Evolutionary conservation across 2,797 vertebrate genomes (phyloP).

Genomic region (Microcaecilia unicolor): DNA sequence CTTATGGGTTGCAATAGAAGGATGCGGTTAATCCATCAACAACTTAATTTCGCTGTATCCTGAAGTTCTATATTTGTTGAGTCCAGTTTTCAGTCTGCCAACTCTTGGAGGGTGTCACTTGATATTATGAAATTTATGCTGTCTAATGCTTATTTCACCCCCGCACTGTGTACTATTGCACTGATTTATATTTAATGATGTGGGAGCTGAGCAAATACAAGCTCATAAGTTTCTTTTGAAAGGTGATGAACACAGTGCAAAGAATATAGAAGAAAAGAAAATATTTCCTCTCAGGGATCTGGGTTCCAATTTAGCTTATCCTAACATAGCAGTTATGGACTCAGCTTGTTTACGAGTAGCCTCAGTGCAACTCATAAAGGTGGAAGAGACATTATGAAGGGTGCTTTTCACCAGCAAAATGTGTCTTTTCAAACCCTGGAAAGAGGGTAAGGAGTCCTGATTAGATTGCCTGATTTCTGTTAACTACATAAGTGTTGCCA

Average conservation of each 20-base stretch:
- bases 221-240: conserved; percentile 41
- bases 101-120: conserved; percentile 26
- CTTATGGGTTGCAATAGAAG: conserved; percentile 37
- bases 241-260: conserved; percentile 22
- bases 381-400: too few relatives aligned
- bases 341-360: too few relatives aligned
- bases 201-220: conserved; percentile 26
- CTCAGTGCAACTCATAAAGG: too few relatives aligned
- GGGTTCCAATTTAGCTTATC: too few relatives aligned
- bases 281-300: too few relatives aligned
- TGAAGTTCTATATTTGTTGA: conserved; percentile 58
- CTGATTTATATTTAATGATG: conserved; percentile 50
- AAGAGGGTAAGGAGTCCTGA: too few relatives aligned
- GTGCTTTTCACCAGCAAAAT: too few relatives aligned
- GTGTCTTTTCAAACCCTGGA: too few relatives aligned
- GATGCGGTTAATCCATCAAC: conserved; percentile 55
- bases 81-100: conserved; percentile 26
- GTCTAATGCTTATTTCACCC: conserved; percentile 39
- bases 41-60: conserved; percentile 49
- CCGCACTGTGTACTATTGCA: conserved; percentile 31
- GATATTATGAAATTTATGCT: conserved; percentile 43
- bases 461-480: too few relatives aligned
- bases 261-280: too few relatives aligned
- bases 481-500: too few relatives aligned
- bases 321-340: too few relatives aligned